Base-by-base conservation (phyloP, 1,140 invertebrate species). In the Apis cerana region DNA sequence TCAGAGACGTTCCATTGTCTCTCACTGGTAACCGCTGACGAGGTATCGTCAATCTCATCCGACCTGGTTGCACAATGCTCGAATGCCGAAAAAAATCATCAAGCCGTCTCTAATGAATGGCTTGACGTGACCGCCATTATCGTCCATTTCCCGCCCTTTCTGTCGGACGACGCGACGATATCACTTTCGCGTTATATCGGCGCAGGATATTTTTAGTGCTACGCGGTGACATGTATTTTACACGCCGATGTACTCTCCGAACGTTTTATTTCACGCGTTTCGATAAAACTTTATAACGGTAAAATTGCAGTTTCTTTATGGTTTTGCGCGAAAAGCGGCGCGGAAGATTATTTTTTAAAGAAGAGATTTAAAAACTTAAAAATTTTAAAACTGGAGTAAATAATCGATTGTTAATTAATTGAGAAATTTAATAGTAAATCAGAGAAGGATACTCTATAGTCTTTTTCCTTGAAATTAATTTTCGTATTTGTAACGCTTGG, bases 1-100 rank as follows among this genome's bases (percentile, higher is more conserved):
- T 52, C 68, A 78, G 82, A 78, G 82, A 88, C 82, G 85, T 58
- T 69, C 85, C 56, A 88, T 88, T 88, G 87, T 88, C 79, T 88
- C 76, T 43, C 2, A 74, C 43, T 8, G 69, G 83, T 76, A 75
- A 78, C 76, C 64, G 70, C 68, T 88, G 85, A 87, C 86, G 86
- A 88, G 74, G 82, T 78, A 87, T 75, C 86, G 85, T 75, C 77
- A 75, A 87, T 86, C 75, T 71, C 80, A 75, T 79, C 54, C 75
- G 70, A 87, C 72, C 64, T 75, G 75, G 77, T 87, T 87, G 82
- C 85, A 64, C 80, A 82, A 82, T 82, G 64, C 52, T 82, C 74
- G 74, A 75, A 82, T 76, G 74, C 61, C 54, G 7, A 82, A 76
- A 69, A 76, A 80, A 80, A 65, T 81, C 62, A 5, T 67, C 33